Base-by-base conservation (phyloP, 2,888 invertebrate genomes). In the Corythucha ciliata region DNA sequence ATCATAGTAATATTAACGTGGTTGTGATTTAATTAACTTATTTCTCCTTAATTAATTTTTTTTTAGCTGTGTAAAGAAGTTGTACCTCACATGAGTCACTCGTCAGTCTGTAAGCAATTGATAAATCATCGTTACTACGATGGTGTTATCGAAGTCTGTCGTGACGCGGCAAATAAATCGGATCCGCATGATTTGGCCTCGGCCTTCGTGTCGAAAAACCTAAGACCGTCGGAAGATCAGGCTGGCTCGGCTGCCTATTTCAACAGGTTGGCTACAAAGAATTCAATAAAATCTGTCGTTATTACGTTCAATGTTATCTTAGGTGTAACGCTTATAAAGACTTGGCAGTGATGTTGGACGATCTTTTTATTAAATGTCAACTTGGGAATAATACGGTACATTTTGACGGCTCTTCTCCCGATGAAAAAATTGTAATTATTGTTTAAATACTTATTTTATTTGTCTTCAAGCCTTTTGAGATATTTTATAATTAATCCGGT, bases 271-370 rank as follows among this genome's bases (percentile, higher is more conserved):
- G 18, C 16, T 10, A 21, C 10, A 21, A 12, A 20, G 6, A 33
- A n/a, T 40, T 40, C 22, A 16, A 16, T n/a, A 20, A 8, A 8
- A 18, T 10, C n/a, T 40, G 22, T 8, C 22, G 18, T 40, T 40
- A 40, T 41, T 41, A 24, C 21, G 22, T 42, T 52, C 6, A 51
- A 57, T 50, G 53, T 57, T 22, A 51, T 67, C 70, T 21, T 64
- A 89, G 92, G 63, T 80, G 85, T 79, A 86, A 87, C 64, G 84
- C 88, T 63, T 94, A 93, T 67, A 85, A 86, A 61, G 85, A 90
- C 68, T 80, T 94, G 21, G 81, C 84, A 44, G 74, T 77, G 22
- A 84, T 88, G 67, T 67, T 89, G 47, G 85, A 87, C 63, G 75
- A 77, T 42, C 65, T 83, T 16, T 79, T 80, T 59, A 75, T 76